Evolutionary conservation across 2,888 invertebrate species (phyloP), one percentile per base, ranked within the genome.

Genomic region (Myathropa florea): DNA sequence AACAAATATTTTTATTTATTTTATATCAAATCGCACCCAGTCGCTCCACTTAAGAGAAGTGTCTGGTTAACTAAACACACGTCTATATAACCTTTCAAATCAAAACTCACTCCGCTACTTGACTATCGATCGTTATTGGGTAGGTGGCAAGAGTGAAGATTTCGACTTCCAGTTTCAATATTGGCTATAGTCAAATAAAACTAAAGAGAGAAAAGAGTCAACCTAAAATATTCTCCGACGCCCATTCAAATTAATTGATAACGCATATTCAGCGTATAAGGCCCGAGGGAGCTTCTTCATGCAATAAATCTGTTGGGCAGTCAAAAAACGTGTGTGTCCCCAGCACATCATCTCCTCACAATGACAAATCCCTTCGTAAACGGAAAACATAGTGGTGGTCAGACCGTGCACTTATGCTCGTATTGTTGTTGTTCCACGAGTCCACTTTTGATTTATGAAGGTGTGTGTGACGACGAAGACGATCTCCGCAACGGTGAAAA

Each of bases 231-330:
- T 73, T 9, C 64, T 68, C 80, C 68, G 57, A 60, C 60, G 61
- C 57, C 63, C 77, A 82, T 85, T 82, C 63, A 82, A 85, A 82
- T 85, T 85, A 82, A 82, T 82, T 85, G 85, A 78, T 82, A 81
- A 77, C 64, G 77, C 82, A 68, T 82, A 77, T 30, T 63, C 30
- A 57, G 59, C 57, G 61, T 81, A 77, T 70, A 78, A 70, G 82
- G 39, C 77, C 82, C 85, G 53, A 70, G 77, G 77, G 85, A 81
- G 36, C 57, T 53, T 53, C 68, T 77, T 60, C 61, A 68, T 65
- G 68, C 68, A 82, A 85, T 85, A 81, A 85, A 85, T 85, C 85
- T 77, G 59, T 59, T 70, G 73, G 81, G 72, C 85, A 85, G 81
- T 73, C 64, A 70, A 60, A 85, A 55, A 68, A 77, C 72, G 81